A percentile compares a stretch with the other conserved stretches of the same genome.
These are phyloP conservation scores for Panonychus citri DNA, from an alignment of 1,140 invertebrate genomes.

Conservation along the genomic window DNA sequence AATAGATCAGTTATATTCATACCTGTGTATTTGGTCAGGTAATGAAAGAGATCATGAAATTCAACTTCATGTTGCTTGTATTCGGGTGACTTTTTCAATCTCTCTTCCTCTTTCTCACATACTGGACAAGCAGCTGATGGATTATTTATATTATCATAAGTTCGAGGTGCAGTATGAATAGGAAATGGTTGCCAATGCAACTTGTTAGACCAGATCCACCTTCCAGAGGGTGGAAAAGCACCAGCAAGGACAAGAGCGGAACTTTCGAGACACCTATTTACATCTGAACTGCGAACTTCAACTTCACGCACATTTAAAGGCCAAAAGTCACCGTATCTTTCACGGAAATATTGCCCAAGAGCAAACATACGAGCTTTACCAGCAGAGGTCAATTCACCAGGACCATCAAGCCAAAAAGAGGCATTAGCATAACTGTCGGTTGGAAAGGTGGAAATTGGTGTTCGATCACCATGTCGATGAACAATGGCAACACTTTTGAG, in stretches of 20 bases:
- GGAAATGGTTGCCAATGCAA: slow-evolving; percentile 10
- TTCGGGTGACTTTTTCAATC: not conserved
- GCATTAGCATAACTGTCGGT: slow-evolving; percentile 18
- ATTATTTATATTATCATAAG: slow-evolving; percentile 5
- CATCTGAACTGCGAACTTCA: slow-evolving; percentile 6
- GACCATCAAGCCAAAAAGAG: slow-evolving; percentile 19
- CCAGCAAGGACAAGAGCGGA: slow-evolving; percentile 5
- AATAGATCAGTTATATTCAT: not conserved
- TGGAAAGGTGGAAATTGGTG: slow-evolving; percentile 5
- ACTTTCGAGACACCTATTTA: slow-evolving; percentile 8
- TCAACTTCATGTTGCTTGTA: not conserved
- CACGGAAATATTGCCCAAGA: slow-evolving; percentile 4
- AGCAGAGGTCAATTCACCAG: not conserved
- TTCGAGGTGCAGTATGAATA: slow-evolving; percentile 8
- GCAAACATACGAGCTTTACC: slow-evolving; percentile 10
- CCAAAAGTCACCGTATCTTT: slow-evolving; percentile 7
- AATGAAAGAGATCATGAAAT: not conserved
- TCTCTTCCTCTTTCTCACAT: not conserved
- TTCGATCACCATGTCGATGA: slow-evolving; percentile 9
- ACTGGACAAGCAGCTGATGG: slow-evolving; percentile 1
- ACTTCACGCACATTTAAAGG: not conserved
- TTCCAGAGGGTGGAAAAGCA: slow-evolving; percentile 5
- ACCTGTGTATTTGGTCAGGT: slow-evolving; percentile 5
- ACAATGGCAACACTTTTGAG: not conserved
- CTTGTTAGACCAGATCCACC: slow-evolving; percentile 8